Percentiles rank a stretch among this genome's conserved stretches.
Evolutionary conservation across 2,888 invertebrate species (phyloP).

Genomic region (Allophyes oxyacanthae): DNA sequence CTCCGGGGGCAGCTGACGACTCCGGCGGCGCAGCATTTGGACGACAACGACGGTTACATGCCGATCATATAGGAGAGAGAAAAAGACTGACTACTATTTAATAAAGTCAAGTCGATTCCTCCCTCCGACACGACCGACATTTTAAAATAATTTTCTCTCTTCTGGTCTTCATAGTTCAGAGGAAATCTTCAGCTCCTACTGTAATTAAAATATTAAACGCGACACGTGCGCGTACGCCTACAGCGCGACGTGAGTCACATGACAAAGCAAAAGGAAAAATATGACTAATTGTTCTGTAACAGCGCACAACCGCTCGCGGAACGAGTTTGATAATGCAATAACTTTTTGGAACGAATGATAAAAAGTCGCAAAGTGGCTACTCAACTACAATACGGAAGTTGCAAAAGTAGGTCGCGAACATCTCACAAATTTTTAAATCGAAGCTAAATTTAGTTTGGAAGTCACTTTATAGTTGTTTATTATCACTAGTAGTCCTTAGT

Average conservation of each 20-base stretch:
- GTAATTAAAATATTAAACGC: constrained; percentile 63
- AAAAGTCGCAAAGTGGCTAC: constrained; percentile 73
- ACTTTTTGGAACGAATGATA: constrained; percentile 48
- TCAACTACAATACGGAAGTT: constrained; percentile 81
- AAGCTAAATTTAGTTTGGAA: constrained; percentile 46
- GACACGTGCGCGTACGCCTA: constrained; percentile 54
- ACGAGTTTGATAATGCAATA: constrained; percentile 52
- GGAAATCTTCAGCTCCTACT: constrained; percentile 61
- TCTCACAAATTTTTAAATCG: constrained; percentile 67
- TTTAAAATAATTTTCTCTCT: constrained; percentile 59
- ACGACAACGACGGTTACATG: constrained; percentile 76
- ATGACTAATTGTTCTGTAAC: constrained; percentile 58
- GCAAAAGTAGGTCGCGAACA: constrained; percentile 82
- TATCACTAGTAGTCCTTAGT: constrained; percentile 66
- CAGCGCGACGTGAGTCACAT: constrained; percentile 68
- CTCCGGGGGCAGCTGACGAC: constrained; percentile 27
- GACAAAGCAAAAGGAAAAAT: constrained; percentile 70
- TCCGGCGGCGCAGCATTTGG: constrained; percentile 41
- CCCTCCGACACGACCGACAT: constrained; percentile 90
- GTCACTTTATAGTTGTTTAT: constrained; percentile 66
- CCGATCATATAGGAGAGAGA: constrained; percentile 93
- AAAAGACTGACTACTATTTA: constrained; percentile 92
- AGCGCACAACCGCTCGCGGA: constrained; percentile 56
- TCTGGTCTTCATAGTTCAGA: constrained; percentile 54
- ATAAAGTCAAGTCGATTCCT: constrained; percentile 91